Conservation (phyloP, 2,113 vertebrate species). For the Lophotis ruficrista region DNA sequence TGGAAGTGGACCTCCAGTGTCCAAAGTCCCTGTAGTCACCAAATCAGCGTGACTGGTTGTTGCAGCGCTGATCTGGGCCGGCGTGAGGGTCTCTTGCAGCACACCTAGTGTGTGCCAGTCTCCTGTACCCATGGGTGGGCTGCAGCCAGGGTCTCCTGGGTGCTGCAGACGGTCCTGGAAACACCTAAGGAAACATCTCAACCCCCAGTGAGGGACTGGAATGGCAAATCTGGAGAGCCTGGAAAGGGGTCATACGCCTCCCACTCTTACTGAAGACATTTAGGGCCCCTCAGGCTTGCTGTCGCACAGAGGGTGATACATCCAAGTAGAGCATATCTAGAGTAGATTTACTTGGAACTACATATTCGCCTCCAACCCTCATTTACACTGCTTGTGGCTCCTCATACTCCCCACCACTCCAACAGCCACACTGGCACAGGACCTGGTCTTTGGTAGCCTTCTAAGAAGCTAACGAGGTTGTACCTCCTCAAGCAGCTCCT, state of each 20-base stretch:
- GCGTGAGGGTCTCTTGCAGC: background rate
- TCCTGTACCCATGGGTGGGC: background rate
- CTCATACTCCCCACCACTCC: fast-evolving
- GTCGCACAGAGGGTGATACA: background rate
- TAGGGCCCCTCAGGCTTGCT: background rate
- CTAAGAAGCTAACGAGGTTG: background rate
- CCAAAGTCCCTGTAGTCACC: background rate
- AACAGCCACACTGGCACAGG: background rate
- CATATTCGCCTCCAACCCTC: background rate
- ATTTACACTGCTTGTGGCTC: background rate
- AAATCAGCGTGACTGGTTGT: fast-evolving
- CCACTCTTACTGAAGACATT: background rate
- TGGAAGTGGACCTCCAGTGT: background rate
- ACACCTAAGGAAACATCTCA: background rate
- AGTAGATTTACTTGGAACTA: background rate
- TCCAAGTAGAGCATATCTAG: background rate
- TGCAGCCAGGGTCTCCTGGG: background rate
- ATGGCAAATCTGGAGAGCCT: background rate
- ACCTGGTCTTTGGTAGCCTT: background rate
- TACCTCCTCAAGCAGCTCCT: background rate
- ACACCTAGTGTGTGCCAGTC: background rate
- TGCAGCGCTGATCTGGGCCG: fast-evolving
- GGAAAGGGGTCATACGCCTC: background rate
- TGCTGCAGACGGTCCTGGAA: background rate
- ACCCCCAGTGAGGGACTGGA: background rate